phyloP scores from a whole-genome alignment of 1,140 invertebrate species.

The Zophobas atratus region DNA sequence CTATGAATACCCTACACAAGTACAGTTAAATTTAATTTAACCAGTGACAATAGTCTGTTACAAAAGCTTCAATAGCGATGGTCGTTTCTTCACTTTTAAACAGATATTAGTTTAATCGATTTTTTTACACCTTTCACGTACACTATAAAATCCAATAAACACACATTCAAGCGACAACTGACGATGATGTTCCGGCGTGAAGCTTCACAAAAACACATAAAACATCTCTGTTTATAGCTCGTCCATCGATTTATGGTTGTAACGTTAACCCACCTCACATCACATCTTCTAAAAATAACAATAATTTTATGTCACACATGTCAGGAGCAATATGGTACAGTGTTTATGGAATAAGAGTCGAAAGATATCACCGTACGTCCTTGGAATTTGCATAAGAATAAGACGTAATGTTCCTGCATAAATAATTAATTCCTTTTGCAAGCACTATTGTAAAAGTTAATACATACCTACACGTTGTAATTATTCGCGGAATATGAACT shows the following conservation, averaged over 20 bases:
- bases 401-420: slow-evolving; percentile 1
- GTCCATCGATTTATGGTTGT: neutral
- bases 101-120: too few relatives aligned
- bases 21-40: slow-evolving; percentile 1
- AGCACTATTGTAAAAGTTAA: neutral
- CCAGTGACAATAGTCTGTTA: neutral
- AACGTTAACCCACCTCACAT: neutral
- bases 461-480: neutral
- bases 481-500: neutral
- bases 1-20: neutral
- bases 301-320: neutral
- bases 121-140: neutral
- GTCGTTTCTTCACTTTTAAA: too few relatives aligned
- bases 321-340: neutral
- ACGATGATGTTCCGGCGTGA: too few relatives aligned
- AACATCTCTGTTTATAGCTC: slow-evolving; percentile 6
- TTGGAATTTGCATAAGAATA: slow-evolving; percentile 29
- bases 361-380: slow-evolving; percentile 6
- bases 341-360: slow-evolving; percentile 11
- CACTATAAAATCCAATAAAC: too few relatives aligned
- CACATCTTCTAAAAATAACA: neutral
- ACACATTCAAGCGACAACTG: slow-evolving; percentile 1
- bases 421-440: neutral
- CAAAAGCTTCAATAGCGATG: too few relatives aligned
- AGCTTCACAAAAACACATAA: neutral